Evolutionary conservation across 1,140 invertebrate species (phyloP).

Genomic region (Drosophila virilis): DNA sequence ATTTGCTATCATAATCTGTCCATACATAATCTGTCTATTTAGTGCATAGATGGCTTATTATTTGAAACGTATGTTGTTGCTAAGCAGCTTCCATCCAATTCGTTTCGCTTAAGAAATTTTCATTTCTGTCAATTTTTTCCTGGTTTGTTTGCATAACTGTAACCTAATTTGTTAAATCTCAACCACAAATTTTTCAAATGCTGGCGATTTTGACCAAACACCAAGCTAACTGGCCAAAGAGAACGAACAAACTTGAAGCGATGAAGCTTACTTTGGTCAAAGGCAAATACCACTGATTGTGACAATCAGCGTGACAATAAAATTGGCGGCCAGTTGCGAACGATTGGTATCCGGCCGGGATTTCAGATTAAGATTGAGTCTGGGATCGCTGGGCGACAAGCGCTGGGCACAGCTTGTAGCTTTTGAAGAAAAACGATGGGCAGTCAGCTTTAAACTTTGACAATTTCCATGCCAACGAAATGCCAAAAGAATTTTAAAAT

Average conservation of each 20-base stretch:
- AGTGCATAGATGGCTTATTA: background rate
- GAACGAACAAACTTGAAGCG: conserved; percentile 54
- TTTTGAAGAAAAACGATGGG: conserved; percentile 32
- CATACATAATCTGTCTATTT: no score
- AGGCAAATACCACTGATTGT: conserved; percentile 80
- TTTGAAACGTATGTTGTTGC: conserved; percentile 26
- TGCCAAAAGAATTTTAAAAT: conserved; percentile 76
- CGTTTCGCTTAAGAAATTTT: conserved; percentile 22
- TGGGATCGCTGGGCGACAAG: conserved; percentile 43
- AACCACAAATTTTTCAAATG: conserved; percentile 58
- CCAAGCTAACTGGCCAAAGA: conserved; percentile 2
- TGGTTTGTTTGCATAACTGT: conserved; percentile 36
- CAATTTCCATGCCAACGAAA: conserved; percentile 72
- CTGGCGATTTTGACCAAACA: conserved; percentile 52
- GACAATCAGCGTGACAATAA: conserved; percentile 78
- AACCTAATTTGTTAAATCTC: conserved; percentile 68
- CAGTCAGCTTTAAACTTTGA: conserved; percentile 72
- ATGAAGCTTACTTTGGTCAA: conserved; percentile 70
- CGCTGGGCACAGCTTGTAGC: conserved; percentile 66
- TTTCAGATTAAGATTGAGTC: conserved; percentile 22
- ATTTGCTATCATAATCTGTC: no score
- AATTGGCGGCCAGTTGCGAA: conserved; percentile 61
- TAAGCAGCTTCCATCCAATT: conserved; percentile 35
- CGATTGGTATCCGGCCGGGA: conserved; percentile 15
- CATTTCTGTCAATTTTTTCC: conserved; percentile 11